Percentiles rank a stretch among this genome's conserved stretches.
These are phyloP conservation scores for Dyspetes luteomarginatus DNA, from an alignment of 2,888 invertebrate species.

Conservation along the genomic window DNA sequence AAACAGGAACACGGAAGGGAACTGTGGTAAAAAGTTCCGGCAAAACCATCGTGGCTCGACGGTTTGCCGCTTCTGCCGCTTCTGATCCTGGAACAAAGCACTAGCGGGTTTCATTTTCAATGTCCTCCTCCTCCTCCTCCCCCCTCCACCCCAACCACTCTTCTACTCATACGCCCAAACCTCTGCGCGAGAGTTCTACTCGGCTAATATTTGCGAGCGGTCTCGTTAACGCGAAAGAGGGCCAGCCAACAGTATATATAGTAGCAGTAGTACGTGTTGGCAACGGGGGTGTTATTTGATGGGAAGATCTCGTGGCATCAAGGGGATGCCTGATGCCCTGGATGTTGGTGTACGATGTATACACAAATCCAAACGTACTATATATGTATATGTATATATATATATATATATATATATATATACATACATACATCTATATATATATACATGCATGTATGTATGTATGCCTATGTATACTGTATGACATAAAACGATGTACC, in stretches of 20 bases:
- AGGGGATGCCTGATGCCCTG: no score
- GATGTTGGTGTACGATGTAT: no score
- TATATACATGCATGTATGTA: background rate
- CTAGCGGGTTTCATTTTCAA: constrained; percentile 56
- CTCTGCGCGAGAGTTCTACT: constrained; percentile 42
- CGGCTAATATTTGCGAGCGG: constrained; percentile 64
- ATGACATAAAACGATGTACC: background rate
- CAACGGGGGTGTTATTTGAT: constrained; percentile 37
- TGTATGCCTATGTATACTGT: background rate
- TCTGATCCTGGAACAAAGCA: constrained; percentile 30
- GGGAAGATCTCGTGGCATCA: constrained; percentile 23
- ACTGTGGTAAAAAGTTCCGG: background rate
- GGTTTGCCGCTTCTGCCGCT: constrained; percentile 34
- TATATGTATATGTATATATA: background rate
- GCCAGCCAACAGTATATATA: background rate
- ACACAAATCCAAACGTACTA: no score
- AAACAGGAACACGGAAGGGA: constrained; percentile 1
- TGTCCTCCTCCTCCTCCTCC: background rate
- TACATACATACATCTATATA: background rate
- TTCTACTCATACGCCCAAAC: background rate
- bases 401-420: background rate
- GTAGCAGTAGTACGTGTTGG: constrained; percentile 10
- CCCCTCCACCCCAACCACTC: background rate
- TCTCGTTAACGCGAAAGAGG: constrained; percentile 56
- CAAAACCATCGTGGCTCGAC: constrained; percentile 21